phyloP scores from a whole-genome alignment of 2,888 invertebrate species.

The Sphecodes monilicornis region DNA sequence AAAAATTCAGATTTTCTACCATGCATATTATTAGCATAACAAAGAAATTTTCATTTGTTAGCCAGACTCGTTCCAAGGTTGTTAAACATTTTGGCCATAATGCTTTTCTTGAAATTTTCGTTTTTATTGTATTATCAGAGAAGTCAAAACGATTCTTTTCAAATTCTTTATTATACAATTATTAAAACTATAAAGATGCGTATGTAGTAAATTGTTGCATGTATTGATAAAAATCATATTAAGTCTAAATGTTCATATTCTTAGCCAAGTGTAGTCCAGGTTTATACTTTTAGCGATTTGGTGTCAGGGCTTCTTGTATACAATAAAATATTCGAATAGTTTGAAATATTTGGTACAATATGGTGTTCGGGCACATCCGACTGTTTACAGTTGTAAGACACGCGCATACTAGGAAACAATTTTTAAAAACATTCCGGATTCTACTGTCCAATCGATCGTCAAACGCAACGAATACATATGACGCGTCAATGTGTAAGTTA shows the following conservation, averaged over 20 bases:
- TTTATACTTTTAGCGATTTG: background rate
- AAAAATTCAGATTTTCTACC: background rate
- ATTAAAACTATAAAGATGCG: background rate
- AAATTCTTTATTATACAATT: background rate
- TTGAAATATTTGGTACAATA: background rate
- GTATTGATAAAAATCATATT: background rate
- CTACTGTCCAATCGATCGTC: conserved; percentile 58
- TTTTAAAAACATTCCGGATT: conserved; percentile 45
- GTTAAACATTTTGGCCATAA: background rate
- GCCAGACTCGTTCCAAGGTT: background rate
- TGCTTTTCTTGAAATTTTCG: background rate
- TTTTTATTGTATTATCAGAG: background rate
- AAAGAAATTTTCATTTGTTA: background rate
- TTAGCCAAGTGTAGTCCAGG: background rate
- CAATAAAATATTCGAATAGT: background rate
- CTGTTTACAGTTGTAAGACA: background rate
- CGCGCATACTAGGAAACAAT: background rate
- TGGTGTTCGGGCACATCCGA: background rate
- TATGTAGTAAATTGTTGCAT: background rate
- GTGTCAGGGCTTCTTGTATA: background rate
- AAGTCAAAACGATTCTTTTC: background rate
- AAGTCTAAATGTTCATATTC: background rate
- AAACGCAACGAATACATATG: conserved; percentile 53
- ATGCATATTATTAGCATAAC: background rate
- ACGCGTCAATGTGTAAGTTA: conserved; percentile 57